A percentile compares a stretch with the other conserved stretches of the same genome.
phyloP scores from a whole-genome alignment of 2,797 vertebrate genomes.

The Hyperoplus immaculatus region DNA sequence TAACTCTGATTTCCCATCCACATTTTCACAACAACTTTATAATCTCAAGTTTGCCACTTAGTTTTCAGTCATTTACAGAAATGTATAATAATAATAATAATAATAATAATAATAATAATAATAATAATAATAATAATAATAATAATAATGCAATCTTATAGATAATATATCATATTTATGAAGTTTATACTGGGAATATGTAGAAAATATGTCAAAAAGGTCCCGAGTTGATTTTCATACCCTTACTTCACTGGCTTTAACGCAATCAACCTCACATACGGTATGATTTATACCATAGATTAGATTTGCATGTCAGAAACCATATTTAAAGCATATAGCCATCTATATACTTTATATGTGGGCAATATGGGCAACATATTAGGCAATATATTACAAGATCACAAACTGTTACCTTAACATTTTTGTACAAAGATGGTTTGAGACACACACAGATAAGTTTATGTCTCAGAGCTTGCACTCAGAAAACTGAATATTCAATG shows the following conservation, averaged over 20 bases:
- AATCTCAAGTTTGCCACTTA: background rate
- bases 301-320: background rate
- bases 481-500: no score
- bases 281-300: background rate
- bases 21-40: background rate
- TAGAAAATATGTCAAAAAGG: background rate
- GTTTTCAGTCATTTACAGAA: background rate
- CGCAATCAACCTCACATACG: background rate
- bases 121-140: background rate
- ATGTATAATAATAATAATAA: background rate
- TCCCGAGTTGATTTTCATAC: background rate
- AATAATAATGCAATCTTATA: background rate
- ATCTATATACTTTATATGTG: background rate
- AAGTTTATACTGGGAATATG: background rate
- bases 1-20: background rate
- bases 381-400: background rate
- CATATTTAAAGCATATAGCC: background rate
- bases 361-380: no score
- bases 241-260: background rate
- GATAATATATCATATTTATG: background rate
- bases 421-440: background rate
- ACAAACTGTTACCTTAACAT: background rate
- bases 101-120: no score
- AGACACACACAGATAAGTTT: background rate
- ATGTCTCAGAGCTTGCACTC: no score